A percentile compares a stretch with the other conserved stretches of the same genome.
These are phyloP conservation scores for Anoplophora glabripennis DNA, from an alignment of 1,140 invertebrate genomes.

Conservation along the genomic window DNA sequence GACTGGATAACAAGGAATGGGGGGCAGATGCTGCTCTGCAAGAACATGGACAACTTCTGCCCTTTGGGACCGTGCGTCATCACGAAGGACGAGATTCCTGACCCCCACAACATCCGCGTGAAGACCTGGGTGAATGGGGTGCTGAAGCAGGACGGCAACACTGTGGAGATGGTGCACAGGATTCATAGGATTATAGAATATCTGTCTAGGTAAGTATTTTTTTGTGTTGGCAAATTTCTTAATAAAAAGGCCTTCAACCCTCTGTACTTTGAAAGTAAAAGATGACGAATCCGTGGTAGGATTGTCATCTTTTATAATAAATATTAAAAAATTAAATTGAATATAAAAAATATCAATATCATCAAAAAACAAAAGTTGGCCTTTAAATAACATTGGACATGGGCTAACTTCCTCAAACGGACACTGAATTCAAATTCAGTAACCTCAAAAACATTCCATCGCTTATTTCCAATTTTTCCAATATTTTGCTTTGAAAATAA, in stretches of 20 bases:
- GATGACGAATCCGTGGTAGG: too few relatives aligned
- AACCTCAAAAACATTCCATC: too few relatives aligned
- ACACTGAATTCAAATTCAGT: too few relatives aligned
- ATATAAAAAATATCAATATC: too few relatives aligned
- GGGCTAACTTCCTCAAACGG: too few relatives aligned
- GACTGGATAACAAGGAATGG: constrained; percentile 66
- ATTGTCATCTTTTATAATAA: too few relatives aligned
- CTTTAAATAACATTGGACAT: too few relatives aligned
- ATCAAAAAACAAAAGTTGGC: too few relatives aligned
- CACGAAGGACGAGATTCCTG: constrained; percentile 58
- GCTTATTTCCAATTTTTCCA: too few relatives aligned
- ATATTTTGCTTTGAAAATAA: too few relatives aligned
- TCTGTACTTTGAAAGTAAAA: too few relatives aligned
- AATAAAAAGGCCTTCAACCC: not conserved
- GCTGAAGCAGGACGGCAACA: constrained; percentile 64
- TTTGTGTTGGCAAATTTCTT: not conserved
- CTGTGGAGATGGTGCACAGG: constrained; percentile 61
- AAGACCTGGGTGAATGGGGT: constrained; percentile 62
- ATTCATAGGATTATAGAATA: constrained; percentile 59
- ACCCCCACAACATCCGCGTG: constrained; percentile 60
- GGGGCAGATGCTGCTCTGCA: constrained; percentile 52
- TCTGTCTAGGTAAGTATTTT: constrained; percentile 55
- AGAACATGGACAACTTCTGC: constrained; percentile 66
- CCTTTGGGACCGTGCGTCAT: constrained; percentile 62
- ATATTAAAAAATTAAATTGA: too few relatives aligned